Base-by-base conservation (phyloP, 2,797 vertebrate genomes). In the Synanceia verrucosa region DNA sequence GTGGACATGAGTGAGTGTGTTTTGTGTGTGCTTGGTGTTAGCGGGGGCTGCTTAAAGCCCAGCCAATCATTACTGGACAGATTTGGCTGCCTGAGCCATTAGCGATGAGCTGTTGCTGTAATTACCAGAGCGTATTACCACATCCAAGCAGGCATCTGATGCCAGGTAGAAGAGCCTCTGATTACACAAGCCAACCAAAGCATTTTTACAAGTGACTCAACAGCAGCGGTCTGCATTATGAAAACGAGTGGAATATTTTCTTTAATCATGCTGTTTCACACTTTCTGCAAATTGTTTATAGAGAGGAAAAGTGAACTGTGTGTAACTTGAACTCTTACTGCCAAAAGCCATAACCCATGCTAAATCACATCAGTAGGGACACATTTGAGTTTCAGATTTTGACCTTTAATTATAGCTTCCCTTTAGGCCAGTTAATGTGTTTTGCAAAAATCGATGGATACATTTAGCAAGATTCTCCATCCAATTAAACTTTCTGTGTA, bases 41-140 rank as follows among this genome's bases (percentile, higher is more conserved):
- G 75, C 14, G 44, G 56, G 72, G 71, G 68, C 60, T 66, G 70
- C 55, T 77, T 53, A 83, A 82, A 81, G 77, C 67, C 52, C 47
- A 41, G 82, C 62, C 77, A 78, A 59, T 88, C 68, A 75, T 80
- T 81, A 72, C 72, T 65, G 74, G 66, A 82, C 73, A 78, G 83
- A 76, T 86, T 85, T 76, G 4, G 43, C 51, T 37, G 70, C 52
- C 59, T 48, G 70, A 72, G 70, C 66, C 82, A 81, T 79, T 60
- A 84, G 63, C 36, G 8, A 53, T 23, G 65, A 76, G 57, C 52
- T 7, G 31, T 55, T 76, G 23, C 65, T 74, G 69, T 73, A 61
- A 78, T 70, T 71, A 70, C 55, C 61, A 34, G 29, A 80, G 56
- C 6, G n/a, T 50, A 37, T 81, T 71, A 65, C 43, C 9, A 57